A percentile compares a stretch with the other conserved stretches of the same genome.
These are phyloP conservation scores for Hoplias malabaricus DNA, from an alignment of 2,113 vertebrate genomes.

Conservation along the genomic window DNA sequence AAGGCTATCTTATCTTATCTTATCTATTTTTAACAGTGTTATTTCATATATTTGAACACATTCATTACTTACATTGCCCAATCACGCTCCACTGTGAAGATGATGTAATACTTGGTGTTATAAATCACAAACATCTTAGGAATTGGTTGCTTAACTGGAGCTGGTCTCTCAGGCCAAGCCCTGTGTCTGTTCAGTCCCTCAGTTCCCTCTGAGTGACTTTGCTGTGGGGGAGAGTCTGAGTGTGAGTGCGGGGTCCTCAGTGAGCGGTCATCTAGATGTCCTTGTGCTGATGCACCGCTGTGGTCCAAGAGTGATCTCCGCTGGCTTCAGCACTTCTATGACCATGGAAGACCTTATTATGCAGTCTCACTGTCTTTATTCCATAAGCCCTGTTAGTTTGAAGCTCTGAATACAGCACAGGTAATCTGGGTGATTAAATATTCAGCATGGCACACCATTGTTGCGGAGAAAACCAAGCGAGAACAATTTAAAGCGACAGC, in stretches of 20 bases:
- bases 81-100: too few species aligned
- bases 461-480: conserved; percentile 4
- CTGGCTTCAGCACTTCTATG: conserved; percentile 40
- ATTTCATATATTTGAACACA: too few species aligned
- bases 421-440: conserved; percentile 14
- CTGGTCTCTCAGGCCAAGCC: background rate
- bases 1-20: too few species aligned
- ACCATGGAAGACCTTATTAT: conserved; percentile 44
- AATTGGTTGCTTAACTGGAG: background rate
- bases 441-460: conserved; percentile 4
- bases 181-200: background rate
- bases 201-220: background rate
- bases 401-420: conserved; percentile 10
- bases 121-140: too few species aligned
- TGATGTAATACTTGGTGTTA: too few species aligned
- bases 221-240: background rate
- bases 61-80: too few species aligned
- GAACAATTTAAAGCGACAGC: conserved; percentile 15
- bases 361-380: conserved; percentile 50
- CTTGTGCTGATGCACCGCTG: background rate
- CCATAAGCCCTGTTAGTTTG: conserved; percentile 50
- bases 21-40: too few species aligned
- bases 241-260: background rate
- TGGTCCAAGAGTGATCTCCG: conserved; percentile 43
- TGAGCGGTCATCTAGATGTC: background rate